Evolutionary conservation across 1,140 invertebrate genomes (phyloP), one percentile per base, ranked within the genome.

Genomic region (Zaprionus taronus): DNA sequence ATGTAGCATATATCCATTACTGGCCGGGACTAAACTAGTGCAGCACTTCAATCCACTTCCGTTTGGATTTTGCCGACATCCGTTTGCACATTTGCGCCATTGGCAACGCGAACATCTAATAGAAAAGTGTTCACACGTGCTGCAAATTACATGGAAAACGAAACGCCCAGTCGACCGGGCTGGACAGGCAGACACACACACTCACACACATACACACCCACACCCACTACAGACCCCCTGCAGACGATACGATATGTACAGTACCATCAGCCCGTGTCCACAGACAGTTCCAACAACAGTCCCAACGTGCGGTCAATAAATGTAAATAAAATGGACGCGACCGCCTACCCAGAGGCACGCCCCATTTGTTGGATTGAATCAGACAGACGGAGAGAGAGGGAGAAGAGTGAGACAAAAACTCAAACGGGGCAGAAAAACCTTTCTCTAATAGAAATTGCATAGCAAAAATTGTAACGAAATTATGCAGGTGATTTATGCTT

Each of bases 401-500:
- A 69, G 38, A 41, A 28, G 49, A 28, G 12, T 24, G 51, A 31
- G 41, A 64, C 34, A 41, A 15, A 34, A 17, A 12, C 14, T 12
- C 47, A 11, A 12, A 24, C 5, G 17, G 47, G 31, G 41, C 11
- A 44, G 53, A 28, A 60, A 41, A 34, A 57, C 12, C 28, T 34
- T 24, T 34, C 56, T 72, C 55, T 72, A 66, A 81, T 71, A 72
- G 73, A 65, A 84, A 80, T 58, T 41, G 74, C 74, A 62, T 64
- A 51, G 71, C 31, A 53, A 65, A 79, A 47, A 80, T 62, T 60
- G 38, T 67, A 77, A 77, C 67, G 65, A 80, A 86, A 83, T 83
- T 87, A 80, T 86, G 66, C 77, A 72, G 77, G 77, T 80, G 80
- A 87, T 87, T 87, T 86, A 86, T 83, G 66, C 61, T 47, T 44